phyloP scores from a whole-genome alignment of 2,888 invertebrate genomes.

The Sclerodermus sp. region DNA sequence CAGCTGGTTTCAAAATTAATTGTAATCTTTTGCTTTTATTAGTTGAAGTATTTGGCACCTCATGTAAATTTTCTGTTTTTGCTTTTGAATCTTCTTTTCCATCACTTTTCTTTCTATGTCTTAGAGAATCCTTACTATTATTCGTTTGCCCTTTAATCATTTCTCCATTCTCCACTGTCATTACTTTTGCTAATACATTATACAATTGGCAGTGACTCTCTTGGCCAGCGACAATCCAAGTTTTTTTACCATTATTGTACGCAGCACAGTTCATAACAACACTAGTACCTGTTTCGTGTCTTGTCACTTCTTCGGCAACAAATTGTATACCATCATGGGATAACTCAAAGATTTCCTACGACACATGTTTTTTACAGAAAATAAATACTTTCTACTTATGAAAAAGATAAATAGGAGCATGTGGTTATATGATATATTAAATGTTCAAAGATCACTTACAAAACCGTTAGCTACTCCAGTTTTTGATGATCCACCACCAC shows the following conservation, averaged over 20 bases:
- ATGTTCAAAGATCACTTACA: slow-evolving; percentile 66
- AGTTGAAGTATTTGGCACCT: slow-evolving; percentile 27
- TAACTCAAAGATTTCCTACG: slow-evolving; percentile 90
- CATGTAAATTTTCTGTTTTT: background rate
- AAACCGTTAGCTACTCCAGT: slow-evolving; percentile 98
- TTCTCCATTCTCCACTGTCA: slow-evolving; percentile 56
- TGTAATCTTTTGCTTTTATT: slow-evolving; percentile 64
- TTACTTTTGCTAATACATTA: slow-evolving; percentile 63
- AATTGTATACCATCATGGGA: slow-evolving; percentile 82
- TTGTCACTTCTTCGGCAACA: slow-evolving; percentile 83
- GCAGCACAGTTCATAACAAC: slow-evolving; percentile 92
- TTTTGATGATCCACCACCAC: slow-evolving; percentile 95
- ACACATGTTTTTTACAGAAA: slow-evolving; percentile 16
- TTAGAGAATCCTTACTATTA: slow-evolving; percentile 49
- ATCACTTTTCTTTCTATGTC: slow-evolving; percentile 63
- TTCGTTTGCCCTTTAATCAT: slow-evolving; percentile 59
- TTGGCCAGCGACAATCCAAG: slow-evolving; percentile 85
- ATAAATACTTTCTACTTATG: background rate
- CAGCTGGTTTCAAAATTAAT: slow-evolving; percentile 75
- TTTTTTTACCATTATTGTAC: slow-evolving; percentile 71
- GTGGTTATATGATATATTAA: no score
- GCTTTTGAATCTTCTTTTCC: slow-evolving; percentile 52
- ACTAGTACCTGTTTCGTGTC: slow-evolving; percentile 85
- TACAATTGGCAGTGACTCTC: slow-evolving; percentile 90
- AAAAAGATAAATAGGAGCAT: background rate